These are phyloP conservation scores for Xyrauchen texanus DNA, from an alignment of 2,113 vertebrate genomes.

Conservation along the genomic window DNA sequence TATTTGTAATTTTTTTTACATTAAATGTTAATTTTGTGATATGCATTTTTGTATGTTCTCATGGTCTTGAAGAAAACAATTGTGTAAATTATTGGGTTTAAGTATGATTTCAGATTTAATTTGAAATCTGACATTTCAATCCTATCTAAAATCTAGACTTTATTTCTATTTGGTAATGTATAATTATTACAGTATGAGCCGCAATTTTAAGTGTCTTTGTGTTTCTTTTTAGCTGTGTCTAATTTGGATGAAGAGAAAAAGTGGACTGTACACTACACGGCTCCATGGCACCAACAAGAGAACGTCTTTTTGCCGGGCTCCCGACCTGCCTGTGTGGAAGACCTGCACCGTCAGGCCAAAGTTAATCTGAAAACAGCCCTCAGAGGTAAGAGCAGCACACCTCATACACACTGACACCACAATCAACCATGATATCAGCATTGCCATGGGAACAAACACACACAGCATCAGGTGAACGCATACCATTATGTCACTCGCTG, in stretches of 20 bases:
- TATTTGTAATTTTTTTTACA: too few species aligned
- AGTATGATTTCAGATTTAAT: too few species aligned
- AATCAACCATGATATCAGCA: not conserved
- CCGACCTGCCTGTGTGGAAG: conserved; percentile 90
- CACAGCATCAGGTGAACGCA: conserved; percentile 22
- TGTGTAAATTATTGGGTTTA: too few species aligned
- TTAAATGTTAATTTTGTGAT: too few species aligned
- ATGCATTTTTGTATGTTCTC: too few species aligned
- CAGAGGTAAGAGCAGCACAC: conserved; percentile 79
- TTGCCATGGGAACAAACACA: conserved; percentile 2
- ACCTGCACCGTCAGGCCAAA: conserved; percentile 94
- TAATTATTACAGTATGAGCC: too few species aligned
- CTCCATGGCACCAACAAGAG: conserved; percentile 96
- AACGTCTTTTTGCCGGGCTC: conserved; percentile 91
- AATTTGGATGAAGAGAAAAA: conserved; percentile 96
- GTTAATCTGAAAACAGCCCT: conserved; percentile 95
- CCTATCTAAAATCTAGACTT: too few species aligned
- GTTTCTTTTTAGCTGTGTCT: conserved; percentile 84
- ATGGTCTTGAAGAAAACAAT: too few species aligned
- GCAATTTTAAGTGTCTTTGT: too few species aligned
- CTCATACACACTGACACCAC: not conserved
- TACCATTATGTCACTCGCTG: conserved; percentile 1
- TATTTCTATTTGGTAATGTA: too few species aligned
- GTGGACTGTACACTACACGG: conserved; percentile 95
- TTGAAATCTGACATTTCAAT: too few species aligned